Evolutionary conservation across 2,113 vertebrate species (phyloP).

Genomic region (Clinocottus analis): DNA sequence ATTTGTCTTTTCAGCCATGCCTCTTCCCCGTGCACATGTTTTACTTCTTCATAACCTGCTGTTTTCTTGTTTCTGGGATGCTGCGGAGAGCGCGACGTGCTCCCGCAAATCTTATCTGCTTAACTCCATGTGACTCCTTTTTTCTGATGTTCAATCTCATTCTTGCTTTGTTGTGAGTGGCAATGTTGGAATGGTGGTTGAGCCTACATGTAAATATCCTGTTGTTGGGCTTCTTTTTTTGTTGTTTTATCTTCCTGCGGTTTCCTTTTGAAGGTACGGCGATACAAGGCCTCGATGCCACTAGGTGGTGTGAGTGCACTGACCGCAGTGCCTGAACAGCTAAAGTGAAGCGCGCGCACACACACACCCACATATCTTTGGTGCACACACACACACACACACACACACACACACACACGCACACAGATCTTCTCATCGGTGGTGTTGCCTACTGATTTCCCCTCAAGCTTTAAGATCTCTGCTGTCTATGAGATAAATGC

Average conservation of each 20-base stretch:
- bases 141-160: background rate
- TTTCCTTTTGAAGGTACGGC: background rate
- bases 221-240: slow-evolving; percentile 12
- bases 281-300: slow-evolving; percentile 38
- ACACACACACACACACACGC: slow-evolving; percentile 3
- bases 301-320: slow-evolving; percentile 74
- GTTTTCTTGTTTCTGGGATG: background rate
- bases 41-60: slow-evolving; percentile 1
- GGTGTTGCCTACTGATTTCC: slow-evolving; percentile 57
- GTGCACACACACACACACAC: background rate
- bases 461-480: slow-evolving; percentile 53
- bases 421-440: slow-evolving; percentile 60
- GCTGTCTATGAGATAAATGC: slow-evolving; percentile 55
- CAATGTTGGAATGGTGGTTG: background rate
- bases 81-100: background rate
- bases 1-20: slow-evolving; percentile 3
- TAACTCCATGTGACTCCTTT: background rate
- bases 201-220: background rate
- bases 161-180: background rate
- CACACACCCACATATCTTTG: slow-evolving; percentile 18
- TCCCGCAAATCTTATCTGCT: background rate
- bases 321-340: slow-evolving; percentile 21
- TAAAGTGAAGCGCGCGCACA: slow-evolving; percentile 23
- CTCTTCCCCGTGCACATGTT: background rate
- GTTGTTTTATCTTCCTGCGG: slow-evolving; percentile 10